Base-by-base conservation (phyloP, 2,113 vertebrate species). In the Malurus melanocephalus region DNA sequence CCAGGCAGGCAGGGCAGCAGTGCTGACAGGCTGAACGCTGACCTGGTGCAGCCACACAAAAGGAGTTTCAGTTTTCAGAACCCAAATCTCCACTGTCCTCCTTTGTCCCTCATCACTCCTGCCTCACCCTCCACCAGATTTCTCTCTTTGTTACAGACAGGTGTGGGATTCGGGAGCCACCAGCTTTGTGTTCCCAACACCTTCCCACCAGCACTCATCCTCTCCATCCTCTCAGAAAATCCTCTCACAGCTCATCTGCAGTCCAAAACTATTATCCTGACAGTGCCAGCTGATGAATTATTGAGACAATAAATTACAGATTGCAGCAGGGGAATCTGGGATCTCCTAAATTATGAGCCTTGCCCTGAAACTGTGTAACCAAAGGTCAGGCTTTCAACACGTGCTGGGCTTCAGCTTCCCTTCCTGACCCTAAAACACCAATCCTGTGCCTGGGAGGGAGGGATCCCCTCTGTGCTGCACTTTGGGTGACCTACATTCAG, bases 221-320 rank as follows among this genome's bases (percentile, higher is more conserved):
- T 28, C 57, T 59, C 35, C 35, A 35, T 35, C 10, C 35, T 35
- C 35, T 35, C 38, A 35, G 75, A 20, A 69, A 68, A 68, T 18
- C 7, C 79, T 81, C 53, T 24, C 33, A 1, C 16, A 67, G 80
- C 87, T 94, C 81, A 89, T 87, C 85, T 93, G 89, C 40, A 93
- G 81, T 88, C 80, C 71, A 49, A 48, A 66, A 85, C 78, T 87
- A 45, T 78, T 46, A 67, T 27, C 81, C 62, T 66, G 30, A 15
- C n/a, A 52, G 69, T 11, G 15, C 27, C 66, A 38, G 61, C 64
- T 66, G 83, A 93, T 91, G 60, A 89, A 92, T 94, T 89, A 94
- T 93, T 95, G 82, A 92, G 68, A 26, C 62, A 72, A 16, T 72
- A 85, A 79, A 78, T 76, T 90, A 80, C 71, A 82, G 86, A 49